Percentiles rank a stretch among this genome's conserved stretches.
Evolutionary conservation across 2,797 vertebrate genomes (phyloP).

Genomic region (Pempheris klunzingeri): DNA sequence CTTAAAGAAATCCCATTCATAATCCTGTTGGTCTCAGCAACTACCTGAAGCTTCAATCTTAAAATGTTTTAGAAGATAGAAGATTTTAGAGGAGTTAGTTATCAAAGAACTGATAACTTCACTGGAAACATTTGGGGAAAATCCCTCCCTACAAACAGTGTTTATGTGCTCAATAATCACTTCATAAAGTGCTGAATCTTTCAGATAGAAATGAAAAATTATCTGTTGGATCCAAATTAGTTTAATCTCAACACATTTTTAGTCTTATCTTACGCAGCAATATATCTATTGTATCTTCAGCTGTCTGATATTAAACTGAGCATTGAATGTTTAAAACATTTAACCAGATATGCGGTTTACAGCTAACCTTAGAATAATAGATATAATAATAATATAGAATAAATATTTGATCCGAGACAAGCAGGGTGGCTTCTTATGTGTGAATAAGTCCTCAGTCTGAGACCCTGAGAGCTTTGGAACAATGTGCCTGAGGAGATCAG

Average conservation of each 20-base stretch:
- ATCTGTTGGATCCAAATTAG: background rate
- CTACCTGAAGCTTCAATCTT: constrained; percentile 3
- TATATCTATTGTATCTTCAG: too few species aligned
- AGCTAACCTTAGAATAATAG: too few species aligned
- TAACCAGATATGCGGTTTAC: background rate
- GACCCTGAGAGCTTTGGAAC: constrained; percentile 47
- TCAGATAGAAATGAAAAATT: background rate
- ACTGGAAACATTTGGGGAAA: constrained; percentile 1
- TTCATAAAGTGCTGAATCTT: constrained; percentile 7
- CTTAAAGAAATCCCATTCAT: constrained; percentile 2
- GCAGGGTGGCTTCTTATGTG: background rate
- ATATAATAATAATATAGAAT: background rate
- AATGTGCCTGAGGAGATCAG: constrained; percentile 48
- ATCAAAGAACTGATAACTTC: constrained; percentile 10
- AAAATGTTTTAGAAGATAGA: too few species aligned
- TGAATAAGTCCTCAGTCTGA: constrained; percentile 6
- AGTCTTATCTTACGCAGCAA: constrained; percentile 15
- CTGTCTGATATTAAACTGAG: background rate
- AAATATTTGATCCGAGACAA: constrained; percentile 24
- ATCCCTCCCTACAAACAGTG: background rate
- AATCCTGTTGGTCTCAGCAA: constrained; percentile 41
- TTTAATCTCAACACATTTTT: background rate
- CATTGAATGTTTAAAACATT: background rate
- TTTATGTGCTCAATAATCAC: background rate
- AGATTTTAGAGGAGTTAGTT: constrained; percentile 14